phyloP scores from a whole-genome alignment of 2,113 vertebrate genomes.

The Ailurus styani region DNA sequence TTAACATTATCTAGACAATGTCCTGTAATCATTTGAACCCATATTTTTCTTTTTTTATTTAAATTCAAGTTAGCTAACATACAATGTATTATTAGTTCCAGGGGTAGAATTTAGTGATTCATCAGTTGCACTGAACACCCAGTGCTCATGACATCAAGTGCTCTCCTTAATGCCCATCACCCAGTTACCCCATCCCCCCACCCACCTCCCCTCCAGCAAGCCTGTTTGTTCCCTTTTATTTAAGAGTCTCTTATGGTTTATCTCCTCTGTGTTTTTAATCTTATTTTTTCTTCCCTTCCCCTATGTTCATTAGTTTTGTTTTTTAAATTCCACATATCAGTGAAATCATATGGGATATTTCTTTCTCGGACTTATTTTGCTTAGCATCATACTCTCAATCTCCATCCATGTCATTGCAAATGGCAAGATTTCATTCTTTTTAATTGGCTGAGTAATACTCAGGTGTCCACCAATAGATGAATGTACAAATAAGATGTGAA shows the following conservation, averaged over 20 bases:
- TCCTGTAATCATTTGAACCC: neutral
- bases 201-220: no score
- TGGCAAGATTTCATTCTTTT: neutral
- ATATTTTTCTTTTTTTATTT: neutral
- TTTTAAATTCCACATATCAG: neutral
- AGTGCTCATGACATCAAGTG: no score
- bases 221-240: no score
- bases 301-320: neutral
- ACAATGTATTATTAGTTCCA: neutral
- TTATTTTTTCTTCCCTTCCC: neutral
- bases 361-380: neutral
- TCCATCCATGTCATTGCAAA: neutral
- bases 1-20: neutral
- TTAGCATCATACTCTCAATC: neutral
- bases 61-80: neutral
- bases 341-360: neutral
- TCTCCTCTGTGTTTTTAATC: neutral
- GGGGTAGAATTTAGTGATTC: no score
- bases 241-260: neutral
- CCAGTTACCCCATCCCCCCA: no score
- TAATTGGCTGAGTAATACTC: neutral
- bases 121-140: no score
- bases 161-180: no score
- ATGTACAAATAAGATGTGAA: neutral
- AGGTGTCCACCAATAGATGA: neutral